A percentile compares a stretch with the other conserved stretches of the same genome.
Conservation (phyloP, 2,797 vertebrate species). For the Lithobates pipiens region DNA sequence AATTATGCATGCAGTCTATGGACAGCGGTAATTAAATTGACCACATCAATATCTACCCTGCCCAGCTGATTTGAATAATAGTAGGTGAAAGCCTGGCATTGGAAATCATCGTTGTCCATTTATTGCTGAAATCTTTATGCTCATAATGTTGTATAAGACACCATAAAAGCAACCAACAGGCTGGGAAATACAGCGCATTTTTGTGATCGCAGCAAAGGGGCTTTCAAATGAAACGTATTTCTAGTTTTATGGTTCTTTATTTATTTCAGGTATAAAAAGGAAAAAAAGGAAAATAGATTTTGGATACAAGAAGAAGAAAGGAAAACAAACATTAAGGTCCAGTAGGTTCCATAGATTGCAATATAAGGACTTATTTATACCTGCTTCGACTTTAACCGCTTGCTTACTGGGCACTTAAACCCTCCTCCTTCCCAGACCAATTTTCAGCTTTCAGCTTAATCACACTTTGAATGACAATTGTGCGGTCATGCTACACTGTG, state of each 20-base stretch:
- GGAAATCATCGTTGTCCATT: background rate
- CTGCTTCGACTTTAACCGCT: too few species aligned
- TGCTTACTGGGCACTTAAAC: too few species aligned
- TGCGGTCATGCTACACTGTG: too few species aligned
- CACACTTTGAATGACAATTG: too few species aligned
- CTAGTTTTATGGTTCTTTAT: background rate
- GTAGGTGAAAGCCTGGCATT: background rate
- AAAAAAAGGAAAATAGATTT: too few species aligned
- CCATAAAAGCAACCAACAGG: background rate
- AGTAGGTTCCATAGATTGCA: too few species aligned
- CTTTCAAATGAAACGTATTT: background rate
- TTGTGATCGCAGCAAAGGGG: background rate
- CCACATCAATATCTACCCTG: background rate
- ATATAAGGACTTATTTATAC: too few species aligned
- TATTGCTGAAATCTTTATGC: background rate
- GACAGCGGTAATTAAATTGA: constrained; percentile 1
- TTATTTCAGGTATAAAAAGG: background rate
- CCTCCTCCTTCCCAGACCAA: too few species aligned
- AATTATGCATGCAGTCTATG: background rate
- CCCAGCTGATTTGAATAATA: background rate
- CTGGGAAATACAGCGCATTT: background rate
- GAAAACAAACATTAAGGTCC: too few species aligned
- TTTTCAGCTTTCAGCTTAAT: too few species aligned
- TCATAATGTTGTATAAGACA: background rate
- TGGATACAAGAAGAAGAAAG: too few species aligned